phyloP scores from a whole-genome alignment of 2,888 invertebrate genomes.

The Dichetophora obliterata region DNA sequence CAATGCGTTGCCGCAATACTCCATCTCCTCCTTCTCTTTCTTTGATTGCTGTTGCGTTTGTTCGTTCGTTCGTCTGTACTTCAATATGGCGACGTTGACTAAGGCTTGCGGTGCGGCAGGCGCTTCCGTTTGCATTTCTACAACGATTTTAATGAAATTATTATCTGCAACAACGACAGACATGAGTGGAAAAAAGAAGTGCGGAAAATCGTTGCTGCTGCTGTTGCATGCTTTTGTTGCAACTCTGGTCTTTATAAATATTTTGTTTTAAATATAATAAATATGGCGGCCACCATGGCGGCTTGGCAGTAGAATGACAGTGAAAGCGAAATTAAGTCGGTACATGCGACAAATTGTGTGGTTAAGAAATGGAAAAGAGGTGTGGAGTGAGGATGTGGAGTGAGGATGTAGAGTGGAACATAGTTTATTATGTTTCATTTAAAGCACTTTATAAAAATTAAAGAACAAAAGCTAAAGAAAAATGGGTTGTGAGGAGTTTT shows the following conservation, averaged over 20 bases:
- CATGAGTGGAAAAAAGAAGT: neutral
- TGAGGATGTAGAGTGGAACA: no score
- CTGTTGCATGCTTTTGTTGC: conserved; percentile 1
- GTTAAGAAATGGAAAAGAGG: neutral
- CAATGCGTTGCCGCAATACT: neutral
- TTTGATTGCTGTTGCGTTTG: neutral
- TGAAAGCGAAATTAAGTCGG: conserved; percentile 54
- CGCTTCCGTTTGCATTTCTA: conserved; percentile 21
- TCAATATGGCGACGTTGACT: conserved; percentile 23
- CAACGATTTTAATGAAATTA: conserved; percentile 41
- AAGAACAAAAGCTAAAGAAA: no score
- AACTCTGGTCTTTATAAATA: neutral
- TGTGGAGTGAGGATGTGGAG: no score
- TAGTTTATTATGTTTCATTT: no score
- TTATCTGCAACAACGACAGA: conserved; percentile 28
- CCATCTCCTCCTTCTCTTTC: neutral
- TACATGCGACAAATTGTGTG: conserved; percentile 47
- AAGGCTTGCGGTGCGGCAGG: neutral
- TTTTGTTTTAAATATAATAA: conserved; percentile 10
- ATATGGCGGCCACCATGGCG: neutral
- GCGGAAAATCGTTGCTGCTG: conserved; percentile 1
- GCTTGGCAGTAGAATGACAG: conserved; percentile 20
- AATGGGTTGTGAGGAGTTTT: no score
- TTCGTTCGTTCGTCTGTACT: neutral
- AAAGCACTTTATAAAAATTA: no score